A percentile compares a stretch with the other conserved stretches of the same genome.
phyloP scores from a whole-genome alignment of 2,888 invertebrate species.

The Parapristionchus giblindavisi region DNA sequence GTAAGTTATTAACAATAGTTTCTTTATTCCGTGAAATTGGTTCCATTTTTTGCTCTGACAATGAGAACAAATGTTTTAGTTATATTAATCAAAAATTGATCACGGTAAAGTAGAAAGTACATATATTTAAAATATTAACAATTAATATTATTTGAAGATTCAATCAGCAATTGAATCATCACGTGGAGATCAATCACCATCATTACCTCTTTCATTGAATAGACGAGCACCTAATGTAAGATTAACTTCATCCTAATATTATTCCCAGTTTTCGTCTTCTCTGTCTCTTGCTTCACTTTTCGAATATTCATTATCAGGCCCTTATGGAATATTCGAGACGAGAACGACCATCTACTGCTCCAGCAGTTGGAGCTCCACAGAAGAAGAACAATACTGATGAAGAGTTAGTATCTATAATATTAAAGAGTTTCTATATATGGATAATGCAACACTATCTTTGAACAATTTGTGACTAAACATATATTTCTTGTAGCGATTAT shows the following conservation, averaged over 20 bases:
- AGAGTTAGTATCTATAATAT: background rate
- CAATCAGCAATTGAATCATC: conserved; percentile 8
- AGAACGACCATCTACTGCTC: background rate
- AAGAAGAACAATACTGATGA: background rate
- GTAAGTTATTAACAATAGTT: background rate
- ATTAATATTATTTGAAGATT: background rate
- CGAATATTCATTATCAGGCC: background rate
- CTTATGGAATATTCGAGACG: conserved; percentile 4
- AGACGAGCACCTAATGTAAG: conserved; percentile 12
- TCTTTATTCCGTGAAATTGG: too few species aligned
- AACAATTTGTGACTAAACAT: too few species aligned
- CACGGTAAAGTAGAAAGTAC: too few species aligned
- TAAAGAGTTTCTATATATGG: background rate
- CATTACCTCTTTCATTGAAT: background rate
- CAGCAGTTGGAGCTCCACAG: background rate
- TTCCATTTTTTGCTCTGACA: too few species aligned
- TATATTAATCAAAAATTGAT: too few species aligned
- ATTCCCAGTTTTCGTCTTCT: background rate
- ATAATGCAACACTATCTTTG: too few species aligned
- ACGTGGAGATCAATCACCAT: background rate
- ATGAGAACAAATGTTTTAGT: too few species aligned
- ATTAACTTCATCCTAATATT: background rate
- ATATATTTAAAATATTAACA: too few species aligned
- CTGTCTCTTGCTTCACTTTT: too few species aligned
- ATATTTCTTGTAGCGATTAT: too few species aligned